Evolutionary conservation across 1,140 invertebrate genomes (phyloP).

Genomic region (Bicyclus anynana): DNA sequence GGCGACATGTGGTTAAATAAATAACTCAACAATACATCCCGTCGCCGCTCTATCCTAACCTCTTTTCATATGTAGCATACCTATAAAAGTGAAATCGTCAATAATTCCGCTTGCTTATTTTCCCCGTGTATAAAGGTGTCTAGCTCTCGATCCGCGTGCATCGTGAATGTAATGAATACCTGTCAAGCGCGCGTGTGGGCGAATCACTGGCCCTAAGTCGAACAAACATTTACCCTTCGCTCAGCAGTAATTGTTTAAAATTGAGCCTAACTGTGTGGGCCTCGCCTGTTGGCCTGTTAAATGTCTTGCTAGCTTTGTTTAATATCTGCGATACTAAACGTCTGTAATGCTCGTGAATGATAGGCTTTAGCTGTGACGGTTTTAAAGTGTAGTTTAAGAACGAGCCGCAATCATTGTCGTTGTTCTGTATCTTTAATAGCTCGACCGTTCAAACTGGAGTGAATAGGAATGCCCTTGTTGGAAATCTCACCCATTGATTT

Average conservation of each 20-base stretch:
- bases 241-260: constrained; percentile 74
- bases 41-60: no score
- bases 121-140: not conserved
- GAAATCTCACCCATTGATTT: no score
- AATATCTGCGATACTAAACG: constrained; percentile 44
- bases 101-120: no score
- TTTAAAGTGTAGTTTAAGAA: not conserved
- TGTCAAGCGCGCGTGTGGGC: constrained; percentile 71
- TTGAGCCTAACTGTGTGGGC: constrained; percentile 73
- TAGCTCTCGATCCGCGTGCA: constrained; percentile 37
- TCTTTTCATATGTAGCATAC: no score
- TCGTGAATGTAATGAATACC: constrained; percentile 70
- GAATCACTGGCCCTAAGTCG: constrained; percentile 60
- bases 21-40: no score
- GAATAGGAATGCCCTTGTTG: no score
- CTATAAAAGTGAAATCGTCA: no score
- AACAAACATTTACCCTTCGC: constrained; percentile 73
- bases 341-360: constrained; percentile 24
- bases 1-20: no score
- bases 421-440: no score
- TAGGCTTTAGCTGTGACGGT: constrained; percentile 24
- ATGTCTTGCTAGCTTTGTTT: constrained; percentile 43
- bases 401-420: no score
- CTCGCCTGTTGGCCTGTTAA: constrained; percentile 51
- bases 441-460: no score